Evolutionary conservation across 2,888 invertebrate genomes (phyloP).

Genomic region (Andrena bicolor): DNA sequence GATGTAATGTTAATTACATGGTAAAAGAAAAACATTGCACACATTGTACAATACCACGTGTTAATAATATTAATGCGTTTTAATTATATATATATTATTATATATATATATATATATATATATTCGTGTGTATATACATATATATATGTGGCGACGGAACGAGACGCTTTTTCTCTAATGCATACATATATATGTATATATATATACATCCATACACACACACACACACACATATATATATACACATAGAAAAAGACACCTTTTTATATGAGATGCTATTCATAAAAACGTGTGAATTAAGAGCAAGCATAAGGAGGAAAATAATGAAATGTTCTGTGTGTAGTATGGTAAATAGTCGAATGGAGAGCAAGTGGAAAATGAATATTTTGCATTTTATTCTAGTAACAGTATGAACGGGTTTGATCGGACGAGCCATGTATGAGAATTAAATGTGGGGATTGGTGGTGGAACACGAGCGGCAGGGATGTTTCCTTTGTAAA

Average conservation of each 20-base stretch:
- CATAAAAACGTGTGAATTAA: constrained; percentile 69
- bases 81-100: constrained; percentile 61
- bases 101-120: constrained; percentile 23
- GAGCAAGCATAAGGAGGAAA: constrained; percentile 53
- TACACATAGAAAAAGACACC: constrained; percentile 54
- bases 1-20: constrained; percentile 75
- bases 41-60: constrained; percentile 80
- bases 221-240: constrained; percentile 27
- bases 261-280: constrained; percentile 72
- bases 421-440: constrained; percentile 33
- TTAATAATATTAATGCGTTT: constrained; percentile 73
- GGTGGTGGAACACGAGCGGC: constrained; percentile 64
- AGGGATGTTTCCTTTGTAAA: background rate
- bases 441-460: constrained; percentile 58
- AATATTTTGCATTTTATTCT: constrained; percentile 74
- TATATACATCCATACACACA: constrained; percentile 40
- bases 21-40: constrained; percentile 66
- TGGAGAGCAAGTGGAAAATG: constrained; percentile 65
- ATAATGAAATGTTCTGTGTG: constrained; percentile 56
- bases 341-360: constrained; percentile 68
- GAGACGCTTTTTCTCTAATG: constrained; percentile 72
- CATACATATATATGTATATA: constrained; percentile 32
- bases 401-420: constrained; percentile 62
- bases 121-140: constrained; percentile 53
- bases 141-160: constrained; percentile 40